Conservation (phyloP, 2,797 vertebrate genomes). For the Sparidentex hasta region DNA sequence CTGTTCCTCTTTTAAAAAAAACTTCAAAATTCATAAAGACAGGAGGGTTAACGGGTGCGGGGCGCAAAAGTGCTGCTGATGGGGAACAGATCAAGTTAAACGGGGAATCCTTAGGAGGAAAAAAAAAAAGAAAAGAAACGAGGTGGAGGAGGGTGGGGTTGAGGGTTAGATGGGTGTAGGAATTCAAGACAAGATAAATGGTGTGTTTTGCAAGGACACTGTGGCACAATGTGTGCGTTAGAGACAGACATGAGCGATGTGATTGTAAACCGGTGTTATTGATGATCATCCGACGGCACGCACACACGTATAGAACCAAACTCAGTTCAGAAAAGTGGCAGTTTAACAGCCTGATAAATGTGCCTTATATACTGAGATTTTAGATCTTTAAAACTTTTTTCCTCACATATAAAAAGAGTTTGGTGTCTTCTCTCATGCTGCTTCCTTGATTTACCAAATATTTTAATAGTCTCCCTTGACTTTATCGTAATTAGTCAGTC, state of each 20-base stretch:
- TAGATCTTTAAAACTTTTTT: background rate
- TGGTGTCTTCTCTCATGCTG: background rate
- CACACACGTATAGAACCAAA: background rate
- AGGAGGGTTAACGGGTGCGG: conserved; percentile 58
- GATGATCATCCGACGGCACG: conserved; percentile 9
- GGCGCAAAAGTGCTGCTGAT: conserved; percentile 75
- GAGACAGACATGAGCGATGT: conserved; percentile 33
- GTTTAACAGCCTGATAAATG: background rate
- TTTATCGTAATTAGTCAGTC: background rate
- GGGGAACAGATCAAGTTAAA: conserved; percentile 74
- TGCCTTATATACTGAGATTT: background rate
- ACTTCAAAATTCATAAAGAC: conserved; percentile 24
- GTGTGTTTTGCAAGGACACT: conserved; percentile 79
- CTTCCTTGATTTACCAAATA: background rate
- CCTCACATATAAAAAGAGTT: background rate
- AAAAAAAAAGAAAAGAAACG: conserved; percentile 33
- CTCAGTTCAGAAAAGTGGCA: background rate
- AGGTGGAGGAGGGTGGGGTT: conserved; percentile 69
- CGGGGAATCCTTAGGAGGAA: conserved; percentile 53
- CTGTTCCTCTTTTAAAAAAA: conserved; percentile 24
- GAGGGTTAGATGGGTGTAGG: conserved; percentile 71
- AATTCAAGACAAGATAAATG: conserved; percentile 84
- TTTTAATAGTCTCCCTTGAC: background rate
- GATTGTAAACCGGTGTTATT: conserved; percentile 22
- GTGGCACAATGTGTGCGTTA: conserved; percentile 49